Evolutionary conservation across 1,140 invertebrate species (phyloP), one percentile per base, ranked within the genome.

Genomic region (Bicyclus anynana): DNA sequence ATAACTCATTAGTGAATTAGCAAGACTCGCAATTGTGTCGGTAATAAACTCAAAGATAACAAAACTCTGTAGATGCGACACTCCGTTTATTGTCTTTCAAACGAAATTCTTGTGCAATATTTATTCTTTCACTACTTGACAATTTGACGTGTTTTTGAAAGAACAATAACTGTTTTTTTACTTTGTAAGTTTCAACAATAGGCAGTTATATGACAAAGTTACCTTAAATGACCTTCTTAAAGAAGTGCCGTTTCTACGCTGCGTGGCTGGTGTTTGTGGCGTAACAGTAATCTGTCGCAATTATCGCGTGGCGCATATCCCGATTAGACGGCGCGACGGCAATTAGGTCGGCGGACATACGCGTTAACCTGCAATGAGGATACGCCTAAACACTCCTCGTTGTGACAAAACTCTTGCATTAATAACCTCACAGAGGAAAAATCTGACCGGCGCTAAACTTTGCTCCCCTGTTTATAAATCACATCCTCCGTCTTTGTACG

Each of bases 291-390:
- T 83, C 80, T 78, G 75, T 72, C 74, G 77, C 84, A 87, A 87
- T 87, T 87, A 87, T 85, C 74, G 74, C 82, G 63, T 82, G 81
- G 74, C 80, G 77, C 80, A 80, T 87, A 85, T 87, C 84, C 82
- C 80, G 82, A 87, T 87, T 87, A 87, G 77, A 68, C 53, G 76
- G 52, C 79, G 79, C 74, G 81, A 70, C 79, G 77, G 56, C 84
- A 86, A 87, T 87, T 87, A 87, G 82, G 84, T 79, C 80, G 77
- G 72, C 84, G 84, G 84, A 87, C 84, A 86, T 69, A 73, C 78
- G 79, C 78, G 78, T 87, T 87, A 84, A 77, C 77, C 74, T 82
- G 80, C 79, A 85, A 87, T 87, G 80, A 87, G 84, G 84, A 86
- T 84, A 86, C 83, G 78, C 77, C 84, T 85, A 83, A 84, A 83